Base-by-base conservation (phyloP, 2,797 vertebrate genomes). In the Sebastes nivosus region DNA sequence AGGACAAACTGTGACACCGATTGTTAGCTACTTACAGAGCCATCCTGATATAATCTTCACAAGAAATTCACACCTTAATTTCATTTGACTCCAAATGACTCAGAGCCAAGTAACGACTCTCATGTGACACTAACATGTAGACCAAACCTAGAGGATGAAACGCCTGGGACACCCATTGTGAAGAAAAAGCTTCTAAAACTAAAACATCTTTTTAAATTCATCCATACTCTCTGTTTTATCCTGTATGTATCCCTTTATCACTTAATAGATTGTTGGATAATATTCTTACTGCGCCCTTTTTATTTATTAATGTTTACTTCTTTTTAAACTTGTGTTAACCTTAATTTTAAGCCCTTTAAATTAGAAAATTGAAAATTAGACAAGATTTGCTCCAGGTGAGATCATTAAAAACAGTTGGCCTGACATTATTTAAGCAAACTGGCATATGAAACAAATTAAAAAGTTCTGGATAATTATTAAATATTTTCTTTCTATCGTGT, bases 71-170 rank as follows among this genome's bases (percentile, higher is more conserved):
- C 61, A 30, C 27, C 27, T 50, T 38, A 13, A 68, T 68, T 68
- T 72, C 63, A 67, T 46, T 34, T 71, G 75, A 74, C 25, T 34
- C 34, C 24, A 22, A 50, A 22, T 73, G 72, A 67, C 70, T 13
- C 16, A 42, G 38, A 42, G 38, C 38, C 38, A 30, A 2, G 1
- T n/a, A 29, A 70, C 4, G 2, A 32, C 42, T 42, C n/a, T 67
- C 64, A 54, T 76, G 71, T 76, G 72, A 75, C 42, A 30, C 6
- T 16, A 30, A 13, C 27, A 27, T 29, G 65, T n/a, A 6, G 20
- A 61, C 8, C 11, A 20, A 0, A 16, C 38, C 4, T 3, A 29
- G n/a, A 14, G 7, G n/a, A 34, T 25, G 22, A 38, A 38, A 61
- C 10, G 11, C n/a, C 22, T 14, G 50, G 9, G 6, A 42, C 22